phyloP scores from a whole-genome alignment of 2,113 vertebrate species.

The Galbula dea region DNA sequence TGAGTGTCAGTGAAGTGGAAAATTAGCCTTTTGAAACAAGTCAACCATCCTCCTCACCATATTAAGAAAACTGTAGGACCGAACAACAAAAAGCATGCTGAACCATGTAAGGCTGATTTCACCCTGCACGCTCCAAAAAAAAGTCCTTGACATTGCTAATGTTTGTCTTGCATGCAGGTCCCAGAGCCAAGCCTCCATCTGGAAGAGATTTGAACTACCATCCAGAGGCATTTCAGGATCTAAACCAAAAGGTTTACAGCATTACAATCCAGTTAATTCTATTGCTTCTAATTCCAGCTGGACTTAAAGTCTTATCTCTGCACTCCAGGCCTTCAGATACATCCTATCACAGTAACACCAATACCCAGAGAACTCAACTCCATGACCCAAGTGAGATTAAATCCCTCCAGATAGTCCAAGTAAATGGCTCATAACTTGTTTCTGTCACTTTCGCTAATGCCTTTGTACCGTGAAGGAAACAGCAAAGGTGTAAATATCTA shows the following conservation, averaged over 20 bases:
- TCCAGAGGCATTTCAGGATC: constrained; percentile 60
- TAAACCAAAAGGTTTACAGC: constrained; percentile 61
- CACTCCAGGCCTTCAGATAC: constrained; percentile 70
- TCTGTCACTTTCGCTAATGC: constrained; percentile 75
- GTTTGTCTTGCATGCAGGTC: background rate
- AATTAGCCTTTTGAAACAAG: constrained; percentile 15
- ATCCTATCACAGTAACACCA: constrained; percentile 65
- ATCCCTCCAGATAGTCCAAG: constrained; percentile 69
- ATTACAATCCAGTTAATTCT: constrained; percentile 68
- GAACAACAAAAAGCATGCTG: background rate
- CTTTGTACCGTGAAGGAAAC: constrained; percentile 54
- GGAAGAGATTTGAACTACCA: constrained; percentile 52
- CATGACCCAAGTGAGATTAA: constrained; percentile 71
- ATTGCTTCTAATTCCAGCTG: constrained; percentile 65
- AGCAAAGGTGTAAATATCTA: constrained; percentile 67
- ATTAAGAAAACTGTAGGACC: background rate
- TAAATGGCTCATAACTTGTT: constrained; percentile 70
- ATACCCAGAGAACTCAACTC: constrained; percentile 69
- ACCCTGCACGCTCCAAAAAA: background rate
- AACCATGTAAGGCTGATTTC: background rate
- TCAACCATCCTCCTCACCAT: background rate
- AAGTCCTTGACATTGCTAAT: constrained; percentile 16
- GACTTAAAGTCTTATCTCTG: constrained; percentile 77
- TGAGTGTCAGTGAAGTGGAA: background rate
- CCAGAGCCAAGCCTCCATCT: constrained; percentile 41